Percentiles rank a stretch among this genome's conserved stretches.
Conservation (phyloP, 2,888 invertebrate genomes). For the Drosophila rellima region DNA sequence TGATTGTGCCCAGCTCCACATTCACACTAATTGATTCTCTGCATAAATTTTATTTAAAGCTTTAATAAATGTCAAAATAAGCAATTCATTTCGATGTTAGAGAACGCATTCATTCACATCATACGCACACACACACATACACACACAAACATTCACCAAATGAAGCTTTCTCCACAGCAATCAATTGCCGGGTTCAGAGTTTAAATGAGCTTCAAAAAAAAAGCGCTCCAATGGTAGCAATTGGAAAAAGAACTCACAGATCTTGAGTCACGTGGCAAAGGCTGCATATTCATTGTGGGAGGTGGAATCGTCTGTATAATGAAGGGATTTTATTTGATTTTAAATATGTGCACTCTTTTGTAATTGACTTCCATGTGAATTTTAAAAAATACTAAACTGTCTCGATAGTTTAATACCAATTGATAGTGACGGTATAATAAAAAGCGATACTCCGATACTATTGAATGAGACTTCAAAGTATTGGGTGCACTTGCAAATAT, state of each 20-base stretch:
- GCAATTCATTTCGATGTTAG: constrained; percentile 82
- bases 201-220: constrained; percentile 62
- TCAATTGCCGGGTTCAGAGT: constrained; percentile 81
- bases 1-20: constrained; percentile 49
- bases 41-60: constrained; percentile 82
- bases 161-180: constrained; percentile 77
- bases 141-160: constrained; percentile 39
- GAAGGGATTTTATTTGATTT: constrained; percentile 4
- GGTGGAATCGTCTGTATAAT: constrained; percentile 1
- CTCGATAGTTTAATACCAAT: not conserved
- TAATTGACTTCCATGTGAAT: not conserved
- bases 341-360: not conserved
- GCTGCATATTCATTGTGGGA: constrained; percentile 42
- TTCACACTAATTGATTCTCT: constrained; percentile 76
- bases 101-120: constrained; percentile 56
- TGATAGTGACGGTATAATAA: not conserved
- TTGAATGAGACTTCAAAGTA: not conserved
- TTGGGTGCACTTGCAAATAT: not conserved
- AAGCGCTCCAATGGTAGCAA: constrained; percentile 43
- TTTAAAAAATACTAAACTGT: not conserved
- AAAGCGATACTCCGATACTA: constrained; percentile 2
- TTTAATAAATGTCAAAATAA: constrained; percentile 83
- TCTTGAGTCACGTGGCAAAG: constrained; percentile 42
- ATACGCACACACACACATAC: constrained; percentile 37
- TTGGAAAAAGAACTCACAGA: constrained; percentile 17